Conservation (phyloP, 2,888 invertebrate genomes). For the Synanthedon vespiformis region DNA sequence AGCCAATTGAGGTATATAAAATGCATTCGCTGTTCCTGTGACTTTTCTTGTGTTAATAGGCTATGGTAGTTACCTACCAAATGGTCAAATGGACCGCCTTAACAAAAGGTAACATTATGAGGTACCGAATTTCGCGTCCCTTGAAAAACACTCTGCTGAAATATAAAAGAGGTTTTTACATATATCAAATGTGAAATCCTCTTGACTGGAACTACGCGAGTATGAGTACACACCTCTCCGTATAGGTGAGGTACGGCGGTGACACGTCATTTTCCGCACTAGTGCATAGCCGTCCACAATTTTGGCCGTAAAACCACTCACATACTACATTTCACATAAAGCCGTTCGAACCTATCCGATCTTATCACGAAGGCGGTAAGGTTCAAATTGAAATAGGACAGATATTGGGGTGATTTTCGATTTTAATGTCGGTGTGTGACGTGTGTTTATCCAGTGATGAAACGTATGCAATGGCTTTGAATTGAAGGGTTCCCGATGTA, state of each 20-base stretch:
- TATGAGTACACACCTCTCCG: background rate
- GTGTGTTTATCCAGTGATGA: slow-evolving; percentile 17
- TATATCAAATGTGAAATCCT: too few relatives aligned
- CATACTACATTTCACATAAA: background rate
- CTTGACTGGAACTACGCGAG: too few relatives aligned
- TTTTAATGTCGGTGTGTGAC: slow-evolving; percentile 15
- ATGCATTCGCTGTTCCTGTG: too few relatives aligned
- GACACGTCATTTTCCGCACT: slow-evolving; percentile 63
- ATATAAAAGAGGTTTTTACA: too few relatives aligned
- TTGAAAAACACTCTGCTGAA: too few relatives aligned
- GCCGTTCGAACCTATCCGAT: background rate
- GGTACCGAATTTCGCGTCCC: too few relatives aligned
- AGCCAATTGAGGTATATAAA: too few relatives aligned
- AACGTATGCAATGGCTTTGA: slow-evolving; percentile 19
- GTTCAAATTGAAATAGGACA: slow-evolving; percentile 2
- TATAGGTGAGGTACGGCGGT: slow-evolving; percentile 9
- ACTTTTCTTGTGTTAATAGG: too few relatives aligned
- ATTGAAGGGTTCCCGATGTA: slow-evolving; percentile 14
- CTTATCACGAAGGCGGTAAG: slow-evolving; percentile 2
- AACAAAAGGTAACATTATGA: too few relatives aligned
- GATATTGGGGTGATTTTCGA: slow-evolving; percentile 4
- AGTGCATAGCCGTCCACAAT: slow-evolving; percentile 21
- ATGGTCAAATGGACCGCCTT: too few relatives aligned
- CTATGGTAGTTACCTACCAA: too few relatives aligned
- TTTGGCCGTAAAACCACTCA: background rate